Evolutionary conservation across 2,797 vertebrate genomes (phyloP).

Genomic region (Eulemur albifrons): DNA sequence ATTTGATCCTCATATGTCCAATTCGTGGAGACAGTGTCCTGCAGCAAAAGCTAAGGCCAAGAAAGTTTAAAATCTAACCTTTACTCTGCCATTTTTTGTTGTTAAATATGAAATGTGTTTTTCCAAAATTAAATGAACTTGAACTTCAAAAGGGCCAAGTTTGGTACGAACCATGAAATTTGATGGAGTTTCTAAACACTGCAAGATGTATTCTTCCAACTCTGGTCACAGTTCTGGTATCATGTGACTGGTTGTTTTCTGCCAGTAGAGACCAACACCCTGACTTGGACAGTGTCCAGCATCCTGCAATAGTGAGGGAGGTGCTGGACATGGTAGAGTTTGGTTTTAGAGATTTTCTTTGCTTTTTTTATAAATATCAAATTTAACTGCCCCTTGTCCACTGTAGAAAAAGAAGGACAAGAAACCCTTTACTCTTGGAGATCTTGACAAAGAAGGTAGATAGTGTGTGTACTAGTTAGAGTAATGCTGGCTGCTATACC

Average conservation of each 20-base stretch:
- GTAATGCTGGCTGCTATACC: not conserved
- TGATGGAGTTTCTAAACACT: slow-evolving; percentile 68
- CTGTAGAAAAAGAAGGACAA: not conserved
- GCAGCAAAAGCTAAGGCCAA: slow-evolving; percentile 8
- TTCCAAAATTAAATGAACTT: slow-evolving; percentile 72
- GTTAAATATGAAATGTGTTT: slow-evolving; percentile 66
- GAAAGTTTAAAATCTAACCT: slow-evolving; percentile 35
- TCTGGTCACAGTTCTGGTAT: slow-evolving; percentile 56
- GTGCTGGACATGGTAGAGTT: not conserved
- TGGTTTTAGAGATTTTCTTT: slow-evolving; percentile 16
- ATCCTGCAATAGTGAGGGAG: not conserved
- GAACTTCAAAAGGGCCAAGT: slow-evolving; percentile 61
- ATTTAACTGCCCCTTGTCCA: slow-evolving; percentile 9
- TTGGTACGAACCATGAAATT: slow-evolving; percentile 66
- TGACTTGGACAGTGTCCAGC: slow-evolving; percentile 8
- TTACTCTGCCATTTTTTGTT: slow-evolving; percentile 27
- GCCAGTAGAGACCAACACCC: slow-evolving; percentile 14
- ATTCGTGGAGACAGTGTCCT: slow-evolving; percentile 21
- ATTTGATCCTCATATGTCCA: slow-evolving; percentile 35
- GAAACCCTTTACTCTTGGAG: not conserved
- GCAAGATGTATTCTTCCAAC: slow-evolving; percentile 37
- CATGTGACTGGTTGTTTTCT: slow-evolving; percentile 57
- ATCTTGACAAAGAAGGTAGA: slow-evolving; percentile 22
- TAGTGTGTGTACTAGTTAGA: not conserved
- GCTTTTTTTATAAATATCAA: slow-evolving; percentile 12